Conservation (phyloP, 2,113 vertebrate genomes). For the Lepus europaeus region DNA sequence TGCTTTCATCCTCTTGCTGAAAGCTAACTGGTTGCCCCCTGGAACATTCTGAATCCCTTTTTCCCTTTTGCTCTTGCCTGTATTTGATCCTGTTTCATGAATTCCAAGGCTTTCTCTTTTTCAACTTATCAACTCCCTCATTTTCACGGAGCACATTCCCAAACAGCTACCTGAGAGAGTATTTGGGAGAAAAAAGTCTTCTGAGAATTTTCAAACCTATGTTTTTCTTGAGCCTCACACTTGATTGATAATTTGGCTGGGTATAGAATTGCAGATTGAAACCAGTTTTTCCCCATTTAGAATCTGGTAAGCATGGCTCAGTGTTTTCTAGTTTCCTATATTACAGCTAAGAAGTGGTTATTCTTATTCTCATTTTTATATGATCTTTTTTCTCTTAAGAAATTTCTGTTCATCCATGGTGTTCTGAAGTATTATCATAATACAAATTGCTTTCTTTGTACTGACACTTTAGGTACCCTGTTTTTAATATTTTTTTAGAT, state of each 20-base stretch:
- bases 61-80: neutral
- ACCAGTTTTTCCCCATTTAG: neutral
- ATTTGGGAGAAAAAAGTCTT: neutral
- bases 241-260: slow-evolving; percentile 42
- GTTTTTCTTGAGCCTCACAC: neutral
- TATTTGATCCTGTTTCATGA: neutral
- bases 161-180: slow-evolving; percentile 33
- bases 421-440: slow-evolving; percentile 39
- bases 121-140: neutral
- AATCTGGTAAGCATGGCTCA: slow-evolving; percentile 34
- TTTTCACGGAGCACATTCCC: slow-evolving; percentile 27
- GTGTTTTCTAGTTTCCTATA: slow-evolving; percentile 2
- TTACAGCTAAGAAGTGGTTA: neutral
- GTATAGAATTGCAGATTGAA: slow-evolving; percentile 56
- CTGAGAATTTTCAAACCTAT: slow-evolving; percentile 7
- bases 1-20: neutral
- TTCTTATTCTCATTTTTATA: slow-evolving; percentile 12
- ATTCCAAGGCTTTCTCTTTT: neutral
- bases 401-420: neutral
- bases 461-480: neutral
- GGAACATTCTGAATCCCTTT: neutral
- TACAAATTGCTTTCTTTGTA: neutral
- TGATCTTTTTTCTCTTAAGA: neutral
- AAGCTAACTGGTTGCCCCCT: neutral
- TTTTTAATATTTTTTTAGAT: too few relatives aligned